Base-by-base conservation (phyloP, 2,113 vertebrate species). In the Entelurus aequoreus region DNA sequence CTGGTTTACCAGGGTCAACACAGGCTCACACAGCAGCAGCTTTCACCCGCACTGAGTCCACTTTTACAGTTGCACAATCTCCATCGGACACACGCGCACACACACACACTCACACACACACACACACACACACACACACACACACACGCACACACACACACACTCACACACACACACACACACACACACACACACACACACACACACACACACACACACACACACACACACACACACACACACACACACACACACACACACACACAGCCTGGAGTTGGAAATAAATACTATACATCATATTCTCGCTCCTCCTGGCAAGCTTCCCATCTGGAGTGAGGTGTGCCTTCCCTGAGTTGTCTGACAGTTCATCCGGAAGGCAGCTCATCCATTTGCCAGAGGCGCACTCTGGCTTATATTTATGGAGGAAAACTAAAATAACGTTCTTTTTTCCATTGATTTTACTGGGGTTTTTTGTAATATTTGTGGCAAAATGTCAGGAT, bases 231-330 rank as follows among this genome's bases (percentile, higher is more conserved):
- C 51, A 64, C 65, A 59, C 37, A 60, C 48, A 75, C 62, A 53
- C 54, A 62, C 55, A 62, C 38, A 65, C 37, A 65, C 54, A 60
- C 66, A 38, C 8, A 19, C 37, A 8, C 44, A 69, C 67, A 60
- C 71, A 79, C 1, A 65, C 52, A 49, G 77, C 86, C 82, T 16
- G 49, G 13, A 79, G 85, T 72, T 9, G 70, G 63, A 66, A 58
- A 81, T 80, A 84, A 80, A 87, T 76, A 81, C 78, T 81, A 85
- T 82, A 79, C 82, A 88, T 85, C 82, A 78, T 81, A 83, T 79
- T 80, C 65, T 71, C 72, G 68, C 81, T 83, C 68, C 42, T 57
- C 53, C 69, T 77, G 79, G 76, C 77, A 79, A 71, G 70, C 66
- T 65, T 83, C 59, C n/a, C 60, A 74, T 78, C 75, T 84, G 72